A percentile compares a stretch with the other conserved stretches of the same genome.
phyloP scores from a whole-genome alignment of 2,888 invertebrate genomes.

The Hypomecis punctinalis region DNA sequence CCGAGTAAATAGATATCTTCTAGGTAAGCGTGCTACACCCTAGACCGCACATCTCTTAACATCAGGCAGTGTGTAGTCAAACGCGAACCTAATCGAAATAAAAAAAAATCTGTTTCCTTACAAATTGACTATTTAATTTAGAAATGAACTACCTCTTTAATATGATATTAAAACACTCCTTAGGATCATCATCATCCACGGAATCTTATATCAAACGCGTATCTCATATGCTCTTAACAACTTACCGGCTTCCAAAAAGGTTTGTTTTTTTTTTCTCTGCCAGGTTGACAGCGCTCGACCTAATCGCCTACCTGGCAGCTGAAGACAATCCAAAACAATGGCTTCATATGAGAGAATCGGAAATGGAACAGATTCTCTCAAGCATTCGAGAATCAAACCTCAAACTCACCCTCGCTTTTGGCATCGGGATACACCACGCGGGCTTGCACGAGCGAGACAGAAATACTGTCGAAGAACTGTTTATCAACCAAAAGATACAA shows the following conservation, averaged over 20 bases:
- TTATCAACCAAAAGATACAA: conserved; percentile 98
- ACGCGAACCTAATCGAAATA: too few species aligned
- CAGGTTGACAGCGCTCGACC: conserved; percentile 96
- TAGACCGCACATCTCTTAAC: too few species aligned
- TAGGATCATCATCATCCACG: too few species aligned
- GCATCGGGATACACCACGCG: conserved; percentile 99
- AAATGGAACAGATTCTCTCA: conserved; percentile 92
- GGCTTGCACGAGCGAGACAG: conserved; percentile 97
- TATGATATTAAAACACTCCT: too few species aligned
- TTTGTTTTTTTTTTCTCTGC: conserved; percentile 16
- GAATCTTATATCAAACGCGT: too few species aligned
- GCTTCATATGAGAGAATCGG: conserved; percentile 93
- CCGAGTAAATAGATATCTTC: too few species aligned
- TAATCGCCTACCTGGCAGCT: conserved; percentile 95
- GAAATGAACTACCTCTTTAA: too few species aligned
- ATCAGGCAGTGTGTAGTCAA: too few species aligned
- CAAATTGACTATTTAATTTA: too few species aligned
- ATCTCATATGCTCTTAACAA: too few species aligned
- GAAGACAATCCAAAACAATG: conserved; percentile 98
- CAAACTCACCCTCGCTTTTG: conserved; percentile 97
- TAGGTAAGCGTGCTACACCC: too few species aligned
- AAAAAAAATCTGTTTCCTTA: too few species aligned
- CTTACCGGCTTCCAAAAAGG: background rate
- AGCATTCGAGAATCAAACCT: conserved; percentile 94
- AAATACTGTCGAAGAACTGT: conserved; percentile 95